Evolutionary conservation across 2,797 vertebrate genomes (phyloP).

Genomic region (Coracias cyanogaster): DNA sequence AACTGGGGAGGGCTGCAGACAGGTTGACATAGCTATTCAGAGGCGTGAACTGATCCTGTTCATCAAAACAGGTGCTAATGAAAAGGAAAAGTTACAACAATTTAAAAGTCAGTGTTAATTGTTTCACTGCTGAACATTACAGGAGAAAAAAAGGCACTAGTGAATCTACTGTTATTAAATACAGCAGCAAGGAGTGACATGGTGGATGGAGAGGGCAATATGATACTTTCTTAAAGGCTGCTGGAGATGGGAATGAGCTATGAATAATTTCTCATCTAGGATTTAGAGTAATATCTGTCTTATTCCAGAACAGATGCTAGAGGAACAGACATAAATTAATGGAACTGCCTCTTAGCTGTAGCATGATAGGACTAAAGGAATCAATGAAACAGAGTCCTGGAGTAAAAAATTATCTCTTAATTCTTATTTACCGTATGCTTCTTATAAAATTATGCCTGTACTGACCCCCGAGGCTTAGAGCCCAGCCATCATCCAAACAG

Average conservation of each 20-base stretch:
- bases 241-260: not conserved
- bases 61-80: constrained; percentile 8
- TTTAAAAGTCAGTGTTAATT: not conserved
- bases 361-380: not conserved
- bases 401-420: not conserved
- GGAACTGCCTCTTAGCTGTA: not conserved
- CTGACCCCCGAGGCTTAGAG: not conserved
- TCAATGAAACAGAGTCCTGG: not conserved
- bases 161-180: not conserved
- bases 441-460: not conserved
- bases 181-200: not conserved
- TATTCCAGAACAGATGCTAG: not conserved
- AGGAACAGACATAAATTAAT: not conserved
- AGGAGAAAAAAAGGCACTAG: not conserved
- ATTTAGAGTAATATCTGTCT: not conserved
- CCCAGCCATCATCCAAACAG: not conserved
- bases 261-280: not conserved
- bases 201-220: not conserved
- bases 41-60: not conserved
- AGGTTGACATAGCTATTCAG: not conserved
- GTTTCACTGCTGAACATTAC: not conserved
- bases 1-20: not conserved
- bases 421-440: not conserved
- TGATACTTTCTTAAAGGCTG: not conserved
- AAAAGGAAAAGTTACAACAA: not conserved